Base-by-base conservation (phyloP, 2,797 vertebrate species). In the Pseudochromis fuscus region DNA sequence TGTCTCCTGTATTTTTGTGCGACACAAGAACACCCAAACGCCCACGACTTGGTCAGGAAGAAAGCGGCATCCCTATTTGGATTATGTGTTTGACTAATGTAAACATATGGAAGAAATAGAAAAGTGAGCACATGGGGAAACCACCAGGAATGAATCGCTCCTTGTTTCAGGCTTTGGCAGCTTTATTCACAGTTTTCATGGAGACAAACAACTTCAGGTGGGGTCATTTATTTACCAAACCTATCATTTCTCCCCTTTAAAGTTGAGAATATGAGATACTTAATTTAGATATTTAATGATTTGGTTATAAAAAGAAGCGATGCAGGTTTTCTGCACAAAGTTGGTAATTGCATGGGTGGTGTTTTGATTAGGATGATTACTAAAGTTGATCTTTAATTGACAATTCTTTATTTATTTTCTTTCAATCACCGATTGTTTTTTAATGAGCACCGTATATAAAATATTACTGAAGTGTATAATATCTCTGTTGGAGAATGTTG, bases 191-290 rank as follows among this genome's bases (percentile, higher is more conserved):
- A 79, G 96, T 95, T 93, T 94, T 96, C 92, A 93, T 96, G 95
- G 95, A 96, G 93, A 95, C 94, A 77, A 93, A 87, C 94, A 94
- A 96, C 93, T 96, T 97, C 94, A 98, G 97, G 98, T 99, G 95
- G 87, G 96, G 89, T 50, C n/a, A 27, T 58, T 52, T 19, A 70
- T 74, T 68, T 50, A 42, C 7, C 2, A n/a, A 44, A 27, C 2
- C 7, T 5, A 5, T 52, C n/a, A n/a, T 25, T n/a, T 60, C 0
- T 45, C 1, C 4, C 0, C n/a, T 38, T 1, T 74, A 11, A 75
- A 83, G 61, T 82, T 64, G 23, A 13, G 5, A 15, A 16, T 58
- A 58, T 33, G 0, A 15, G 4, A 58, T 15, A 5, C 13, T 4
- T 23, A 0, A 61, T 71, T 27, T 7, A 35, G n/a, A 10, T 35